Conservation (phyloP, 53 echinoderm and acorn worm species). For the Temnopleurus reevesii region DNA sequence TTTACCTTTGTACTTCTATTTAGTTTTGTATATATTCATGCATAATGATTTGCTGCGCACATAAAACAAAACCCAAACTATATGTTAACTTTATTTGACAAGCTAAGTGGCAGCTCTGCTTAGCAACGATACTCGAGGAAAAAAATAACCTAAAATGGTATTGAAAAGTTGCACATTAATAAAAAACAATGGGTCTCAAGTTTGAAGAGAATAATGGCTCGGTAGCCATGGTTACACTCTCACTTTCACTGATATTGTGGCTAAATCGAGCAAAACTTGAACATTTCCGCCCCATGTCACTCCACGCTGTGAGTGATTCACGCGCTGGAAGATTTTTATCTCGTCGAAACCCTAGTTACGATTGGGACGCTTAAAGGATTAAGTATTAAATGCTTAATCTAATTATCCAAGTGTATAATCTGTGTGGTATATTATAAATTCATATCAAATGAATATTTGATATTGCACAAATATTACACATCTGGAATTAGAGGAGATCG, state of each 20-base stretch:
- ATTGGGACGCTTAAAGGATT: not conserved
- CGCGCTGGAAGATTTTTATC: not conserved
- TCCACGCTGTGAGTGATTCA: not conserved
- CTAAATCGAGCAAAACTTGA: conserved; percentile 37
- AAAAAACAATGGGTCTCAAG: not conserved
- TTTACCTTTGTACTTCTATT: too few species aligned
- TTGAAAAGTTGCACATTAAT: not conserved
- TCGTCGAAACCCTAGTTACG: not conserved
- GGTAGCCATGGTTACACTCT: not conserved
- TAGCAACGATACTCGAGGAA: not conserved
- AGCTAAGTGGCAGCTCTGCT: too few species aligned
- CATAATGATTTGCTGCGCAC: too few species aligned
- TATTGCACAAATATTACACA: too few species aligned
- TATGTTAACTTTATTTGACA: too few species aligned
- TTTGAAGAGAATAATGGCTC: not conserved
- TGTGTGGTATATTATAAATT: too few species aligned
- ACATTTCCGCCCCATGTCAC: conserved; percentile 14
- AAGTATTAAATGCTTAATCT: too few species aligned
- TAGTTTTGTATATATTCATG: too few species aligned
- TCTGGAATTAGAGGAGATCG: too few species aligned
- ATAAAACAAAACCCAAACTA: too few species aligned
- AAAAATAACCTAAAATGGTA: not conserved
- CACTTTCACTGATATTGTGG: conserved; percentile 18
- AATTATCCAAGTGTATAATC: too few species aligned
- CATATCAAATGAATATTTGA: too few species aligned